These are phyloP conservation scores for Cladorhizidae sp. DNA, from an alignment of 37 sponge, comb jelly and placozoan species.

Conservation along the genomic window DNA sequence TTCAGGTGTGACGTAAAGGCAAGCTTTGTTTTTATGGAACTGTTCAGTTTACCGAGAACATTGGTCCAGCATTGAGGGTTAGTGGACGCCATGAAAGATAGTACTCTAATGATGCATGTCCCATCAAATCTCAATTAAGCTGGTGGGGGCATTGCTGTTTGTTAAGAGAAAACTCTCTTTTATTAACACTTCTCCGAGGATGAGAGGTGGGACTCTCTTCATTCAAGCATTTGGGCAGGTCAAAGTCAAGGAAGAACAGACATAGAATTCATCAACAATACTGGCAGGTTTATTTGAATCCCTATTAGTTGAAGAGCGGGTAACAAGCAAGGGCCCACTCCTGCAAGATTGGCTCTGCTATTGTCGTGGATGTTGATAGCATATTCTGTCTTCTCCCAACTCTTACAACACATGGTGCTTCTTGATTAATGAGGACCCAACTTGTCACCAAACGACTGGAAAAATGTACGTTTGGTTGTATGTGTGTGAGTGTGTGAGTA, in stretches of 20 bases:
- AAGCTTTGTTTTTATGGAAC: slow-evolving; percentile 32
- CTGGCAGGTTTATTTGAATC: slow-evolving; percentile 43
- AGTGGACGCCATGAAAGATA: no score
- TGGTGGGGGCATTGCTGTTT: slow-evolving; percentile 30
- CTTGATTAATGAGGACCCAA: slow-evolving; percentile 36
- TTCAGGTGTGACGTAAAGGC: slow-evolving; percentile 43
- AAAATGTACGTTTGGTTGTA: slow-evolving; percentile 52
- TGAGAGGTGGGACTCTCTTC: slow-evolving; percentile 48
- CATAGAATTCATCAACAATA: slow-evolving; percentile 65
- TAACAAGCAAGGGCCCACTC: neutral
- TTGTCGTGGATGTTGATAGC: slow-evolving; percentile 61
- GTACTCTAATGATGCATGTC: neutral
- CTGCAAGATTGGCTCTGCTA: slow-evolving; percentile 71
- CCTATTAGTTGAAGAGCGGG: neutral
- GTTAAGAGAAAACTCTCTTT: slow-evolving; percentile 45
- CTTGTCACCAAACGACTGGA: slow-evolving; percentile 32
- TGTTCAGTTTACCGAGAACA: slow-evolving; percentile 46
- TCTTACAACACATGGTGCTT: slow-evolving; percentile 73
- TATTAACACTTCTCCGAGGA: slow-evolving; percentile 25
- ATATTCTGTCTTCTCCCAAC: slow-evolving; percentile 30
- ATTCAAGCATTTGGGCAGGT: slow-evolving; percentile 63
- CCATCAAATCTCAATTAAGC: slow-evolving; percentile 8
- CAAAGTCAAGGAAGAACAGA: slow-evolving; percentile 5
- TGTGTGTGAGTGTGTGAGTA: no score
- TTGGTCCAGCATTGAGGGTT: slow-evolving; percentile 46